A percentile compares a stretch with the other conserved stretches of the same genome.
Conservation (phyloP, 2,888 invertebrate genomes). For the Dynastes hyllus region DNA sequence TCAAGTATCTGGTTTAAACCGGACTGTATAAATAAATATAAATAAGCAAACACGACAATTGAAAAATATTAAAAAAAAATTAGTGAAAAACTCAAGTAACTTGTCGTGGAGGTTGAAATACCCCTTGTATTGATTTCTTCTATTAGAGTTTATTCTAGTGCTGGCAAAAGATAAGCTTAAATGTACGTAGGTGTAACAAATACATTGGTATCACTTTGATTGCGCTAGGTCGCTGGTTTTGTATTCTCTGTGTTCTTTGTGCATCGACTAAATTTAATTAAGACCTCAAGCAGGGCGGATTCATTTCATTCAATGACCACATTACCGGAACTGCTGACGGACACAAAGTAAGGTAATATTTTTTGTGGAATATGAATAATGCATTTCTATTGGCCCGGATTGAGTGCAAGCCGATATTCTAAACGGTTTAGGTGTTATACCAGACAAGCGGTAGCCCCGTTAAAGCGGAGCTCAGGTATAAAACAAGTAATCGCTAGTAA, state of each 20-base stretch:
- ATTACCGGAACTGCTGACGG: constrained; percentile 2
- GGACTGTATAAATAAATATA: too few relatives aligned
- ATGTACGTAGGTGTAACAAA: background rate
- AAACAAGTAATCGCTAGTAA: background rate
- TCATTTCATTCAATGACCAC: constrained; percentile 25
- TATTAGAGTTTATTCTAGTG: too few relatives aligned
- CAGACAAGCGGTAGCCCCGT: constrained; percentile 20
- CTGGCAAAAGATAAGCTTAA: background rate
- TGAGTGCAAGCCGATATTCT: constrained; percentile 20
- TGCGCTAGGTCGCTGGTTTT: constrained; percentile 8
- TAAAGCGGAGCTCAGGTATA: constrained; percentile 29
- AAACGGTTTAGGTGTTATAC: background rate
- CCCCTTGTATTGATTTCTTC: too few relatives aligned
- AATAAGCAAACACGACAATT: too few relatives aligned
- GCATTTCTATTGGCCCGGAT: constrained; percentile 28
- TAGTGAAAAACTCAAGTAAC: too few relatives aligned
- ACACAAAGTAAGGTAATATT: constrained; percentile 32
- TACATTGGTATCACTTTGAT: constrained; percentile 7
- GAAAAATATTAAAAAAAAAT: too few relatives aligned
- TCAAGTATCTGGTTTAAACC: too few relatives aligned
- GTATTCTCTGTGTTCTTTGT: constrained; percentile 19
- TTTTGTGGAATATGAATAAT: constrained; percentile 43
- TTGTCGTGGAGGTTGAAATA: too few relatives aligned
- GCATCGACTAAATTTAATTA: constrained; percentile 31
- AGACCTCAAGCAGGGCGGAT: constrained; percentile 18